phyloP scores from a whole-genome alignment of 2,113 vertebrate genomes.

The Xiphorhynchus elegans region DNA sequence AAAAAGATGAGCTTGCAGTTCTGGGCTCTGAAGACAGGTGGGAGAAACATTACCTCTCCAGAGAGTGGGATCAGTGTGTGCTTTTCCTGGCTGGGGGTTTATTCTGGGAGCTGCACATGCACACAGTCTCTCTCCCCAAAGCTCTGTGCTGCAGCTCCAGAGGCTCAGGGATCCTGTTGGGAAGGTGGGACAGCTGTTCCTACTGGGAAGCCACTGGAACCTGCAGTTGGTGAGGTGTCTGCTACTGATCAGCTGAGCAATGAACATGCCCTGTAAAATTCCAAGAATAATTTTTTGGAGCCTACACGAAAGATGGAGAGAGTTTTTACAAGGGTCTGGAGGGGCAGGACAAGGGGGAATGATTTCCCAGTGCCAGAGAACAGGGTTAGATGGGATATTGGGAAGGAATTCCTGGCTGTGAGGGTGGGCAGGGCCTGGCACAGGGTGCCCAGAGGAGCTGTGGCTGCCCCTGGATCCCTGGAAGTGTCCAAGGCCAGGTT shows the following conservation, averaged over 20 bases:
- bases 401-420: not conserved
- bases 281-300: not conserved
- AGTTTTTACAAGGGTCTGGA: not conserved
- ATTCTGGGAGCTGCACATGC: not conserved
- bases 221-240: not conserved
- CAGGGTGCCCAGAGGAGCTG: not conserved
- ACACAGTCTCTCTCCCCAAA: fast-evolving
- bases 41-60: not conserved
- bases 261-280: not conserved
- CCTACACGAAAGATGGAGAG: not conserved
- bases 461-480: not conserved
- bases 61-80: fast-evolving
- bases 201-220: not conserved
- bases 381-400: not conserved
- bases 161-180: fast-evolving
- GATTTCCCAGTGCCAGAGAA: not conserved
- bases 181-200: not conserved
- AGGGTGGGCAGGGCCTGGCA: not conserved
- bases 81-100: not conserved
- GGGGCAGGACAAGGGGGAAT: not conserved
- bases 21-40: not conserved
- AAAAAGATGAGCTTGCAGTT: not conserved
- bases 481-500: not conserved
- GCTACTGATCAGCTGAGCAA: not conserved
- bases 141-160: no score